Evolutionary conservation across 2,888 invertebrate genomes (phyloP), one percentile per base, ranked within the genome.

Genomic region (Tanypteryx hageni): DNA sequence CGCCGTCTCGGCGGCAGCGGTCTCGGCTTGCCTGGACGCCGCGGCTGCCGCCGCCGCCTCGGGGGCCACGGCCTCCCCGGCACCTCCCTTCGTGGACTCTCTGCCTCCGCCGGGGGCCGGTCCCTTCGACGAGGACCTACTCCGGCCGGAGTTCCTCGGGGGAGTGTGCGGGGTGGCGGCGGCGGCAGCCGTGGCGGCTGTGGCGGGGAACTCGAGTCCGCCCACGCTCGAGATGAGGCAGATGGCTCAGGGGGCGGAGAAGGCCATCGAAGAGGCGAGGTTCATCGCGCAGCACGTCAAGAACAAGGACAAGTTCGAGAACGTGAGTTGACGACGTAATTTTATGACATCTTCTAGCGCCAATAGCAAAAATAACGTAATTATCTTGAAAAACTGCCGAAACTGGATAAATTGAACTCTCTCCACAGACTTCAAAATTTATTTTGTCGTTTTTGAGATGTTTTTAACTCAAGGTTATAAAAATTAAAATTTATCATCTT

Each of bases 211-310:
- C 97, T 98, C 95, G 98, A 98, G 89, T 31, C 68, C 89, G 64
- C 89, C 89, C 31, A 64, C 64, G 64, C 56, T 89, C 18, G 89
- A 89, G 89, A n/a, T 89, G 94, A 97, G 97, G 95, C 97, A 97
- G 93, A 97, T 96, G 94, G 96, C 98, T 94, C 96, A 97, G 95
- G 98, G 98, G 95, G 97, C 98, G 96, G 98, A 98, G 95, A 98
- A 98, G 95, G 98, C 98, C 94, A 97, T 98, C 95, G 98, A 98
- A 95, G 98, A 98, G 94, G 98, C 98, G 94, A 97, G 98, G 94
- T 99, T 99, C 95, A 98, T 99, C 96, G 98, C 98, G 95, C 99
- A 99, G 95, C 99, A 99, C 95, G 98, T 98, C 95, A 98, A 97
- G 95, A 99, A 99, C 96, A 98, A 98, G 96, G 98, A 99, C 95